Conservation (phyloP, 2,797 vertebrate species). For the Molossus alvarezi region DNA sequence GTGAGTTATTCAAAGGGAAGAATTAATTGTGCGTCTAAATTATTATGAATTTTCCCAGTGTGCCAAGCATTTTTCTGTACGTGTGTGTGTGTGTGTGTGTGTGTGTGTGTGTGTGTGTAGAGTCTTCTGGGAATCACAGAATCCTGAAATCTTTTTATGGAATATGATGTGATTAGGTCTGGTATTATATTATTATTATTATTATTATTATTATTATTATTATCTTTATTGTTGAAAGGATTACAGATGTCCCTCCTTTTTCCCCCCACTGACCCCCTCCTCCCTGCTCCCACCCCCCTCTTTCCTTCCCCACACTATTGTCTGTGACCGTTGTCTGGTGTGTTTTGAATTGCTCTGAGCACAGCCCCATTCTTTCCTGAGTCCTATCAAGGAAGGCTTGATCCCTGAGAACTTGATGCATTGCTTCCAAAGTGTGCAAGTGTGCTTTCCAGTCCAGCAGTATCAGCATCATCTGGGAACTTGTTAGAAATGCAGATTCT, state of each 20-base stretch:
- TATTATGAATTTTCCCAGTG: conserved; percentile 23
- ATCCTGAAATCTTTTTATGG: neutral
- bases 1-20: neutral
- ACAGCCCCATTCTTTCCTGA: neutral
- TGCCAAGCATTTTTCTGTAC: neutral
- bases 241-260: too few relatives aligned
- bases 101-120: neutral
- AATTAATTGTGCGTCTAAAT: neutral
- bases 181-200: too few relatives aligned
- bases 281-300: too few relatives aligned
- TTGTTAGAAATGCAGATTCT: neutral
- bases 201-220: too few relatives aligned
- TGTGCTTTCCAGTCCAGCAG: neutral
- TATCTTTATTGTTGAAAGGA: too few relatives aligned
- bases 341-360: neutral
- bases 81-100: neutral
- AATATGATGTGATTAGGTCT: neutral
- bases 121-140: neutral
- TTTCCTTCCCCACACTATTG: too few relatives aligned
- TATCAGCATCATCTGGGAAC: neutral
- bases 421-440: neutral
- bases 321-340: neutral
- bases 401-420: neutral
- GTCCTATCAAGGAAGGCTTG: neutral
- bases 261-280: too few relatives aligned